Base-by-base conservation (phyloP, 1,140 invertebrate genomes). In the Pseudomyrmex concolor region DNA sequence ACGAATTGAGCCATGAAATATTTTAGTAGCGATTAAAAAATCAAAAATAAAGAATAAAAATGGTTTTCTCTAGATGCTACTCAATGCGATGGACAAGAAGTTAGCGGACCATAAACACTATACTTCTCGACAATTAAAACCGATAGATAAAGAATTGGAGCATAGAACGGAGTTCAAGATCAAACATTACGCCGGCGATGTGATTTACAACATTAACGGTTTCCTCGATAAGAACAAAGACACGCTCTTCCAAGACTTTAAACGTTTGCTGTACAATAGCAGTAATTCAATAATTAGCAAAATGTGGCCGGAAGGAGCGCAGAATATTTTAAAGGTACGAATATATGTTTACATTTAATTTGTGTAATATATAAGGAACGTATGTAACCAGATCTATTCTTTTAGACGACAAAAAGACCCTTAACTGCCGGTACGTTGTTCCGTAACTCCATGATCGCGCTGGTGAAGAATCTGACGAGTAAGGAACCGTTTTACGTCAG, bases 211-310 rank as follows among this genome's bases (percentile, higher is more conserved):
- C 84, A 96, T 99, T 51, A 95, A 96, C 51, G 98, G 98, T 13
- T 99, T 99, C 93, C 95, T 99, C 91, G 98, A 99, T 91, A 99
- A 99, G 94, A 99, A 99, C 93, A 98, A 97, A 93, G 98, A 99
- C 92, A 97, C 97, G 1, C 94, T 99, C 17, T 99, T 98, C 94
- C 98, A 99, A 95, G 98, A 99, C 94, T 98, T 99, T 88, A 99
- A 99, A 94, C 95, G 98, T 34, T 94, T 99, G 64, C 94, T 99
- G 63, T 98, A 96, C 94, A 97, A 96, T 84, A 98, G 97, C 59
- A 95, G 95, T 19, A 97, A 98, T 93, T 90, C 93, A 50, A 96
- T 97, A 86, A 95, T 99, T 17, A 96, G 96, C 73, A 94, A 95
- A 63, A 99, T 99, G 98, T 99, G 98, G 98, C 98, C 98, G 0